Percentiles rank a stretch among this genome's conserved stretches.
These are phyloP conservation scores for Gila robusta DNA, from an alignment of 2,797 vertebrate genomes.

Conservation along the genomic window DNA sequence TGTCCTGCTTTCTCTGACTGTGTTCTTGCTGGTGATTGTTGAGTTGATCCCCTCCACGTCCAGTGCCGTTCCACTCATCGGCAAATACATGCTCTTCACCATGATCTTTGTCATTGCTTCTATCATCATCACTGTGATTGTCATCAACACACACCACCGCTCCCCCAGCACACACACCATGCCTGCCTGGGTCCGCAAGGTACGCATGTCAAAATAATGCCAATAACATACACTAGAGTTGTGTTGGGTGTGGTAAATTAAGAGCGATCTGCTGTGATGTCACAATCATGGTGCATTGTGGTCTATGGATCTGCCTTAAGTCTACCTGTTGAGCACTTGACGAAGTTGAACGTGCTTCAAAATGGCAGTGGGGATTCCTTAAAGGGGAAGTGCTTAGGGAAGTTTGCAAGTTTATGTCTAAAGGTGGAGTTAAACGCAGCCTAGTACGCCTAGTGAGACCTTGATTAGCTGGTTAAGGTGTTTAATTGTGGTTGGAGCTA, in stretches of 20 bases:
- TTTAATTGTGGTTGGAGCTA: not conserved
- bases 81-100: constrained; percentile 99
- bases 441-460: not conserved
- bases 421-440: too few relatives aligned
- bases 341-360: too few relatives aligned
- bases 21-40: constrained; percentile 96
- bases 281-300: too few relatives aligned
- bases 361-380: too few relatives aligned
- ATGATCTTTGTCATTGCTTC: constrained; percentile 97
- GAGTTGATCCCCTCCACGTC: constrained; percentile 97
- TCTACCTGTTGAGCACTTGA: too few relatives aligned
- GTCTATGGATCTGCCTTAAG: too few relatives aligned
- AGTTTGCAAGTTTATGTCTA: too few relatives aligned
- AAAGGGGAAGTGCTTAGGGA: too few relatives aligned
- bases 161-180: constrained; percentile 95
- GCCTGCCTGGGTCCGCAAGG: constrained; percentile 94
- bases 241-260: too few relatives aligned
- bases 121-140: constrained; percentile 95
- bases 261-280: too few relatives aligned
- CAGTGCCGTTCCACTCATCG: constrained; percentile 94
- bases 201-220: constrained; percentile 64
- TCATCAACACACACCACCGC: constrained; percentile 97
- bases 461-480: not conserved
- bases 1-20: constrained; percentile 92
- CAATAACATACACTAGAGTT: too few relatives aligned